phyloP scores from a whole-genome alignment of 2,113 vertebrate species.

The Numida meleagris region DNA sequence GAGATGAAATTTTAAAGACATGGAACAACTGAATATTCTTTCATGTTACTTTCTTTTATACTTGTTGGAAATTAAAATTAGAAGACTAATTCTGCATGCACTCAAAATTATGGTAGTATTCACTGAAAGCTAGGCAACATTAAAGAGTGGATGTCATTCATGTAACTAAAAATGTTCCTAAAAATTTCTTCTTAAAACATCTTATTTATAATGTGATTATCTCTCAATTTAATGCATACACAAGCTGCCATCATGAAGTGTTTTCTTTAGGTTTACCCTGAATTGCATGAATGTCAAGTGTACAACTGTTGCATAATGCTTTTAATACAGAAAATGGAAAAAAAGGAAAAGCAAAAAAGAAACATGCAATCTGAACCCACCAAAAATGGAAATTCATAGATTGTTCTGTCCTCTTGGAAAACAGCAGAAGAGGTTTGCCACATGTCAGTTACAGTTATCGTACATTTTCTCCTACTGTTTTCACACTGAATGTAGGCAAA shows the following conservation, averaged over 20 bases:
- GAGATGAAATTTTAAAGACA: neutral
- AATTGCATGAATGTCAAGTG: neutral
- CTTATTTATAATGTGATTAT: neutral
- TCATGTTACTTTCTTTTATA: neutral
- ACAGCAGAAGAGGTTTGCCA: conserved; percentile 37
- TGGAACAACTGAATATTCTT: neutral
- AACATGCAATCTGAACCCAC: neutral
- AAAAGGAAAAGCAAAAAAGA: neutral
- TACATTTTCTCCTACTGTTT: conserved; percentile 56
- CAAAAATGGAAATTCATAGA: conserved; percentile 29
- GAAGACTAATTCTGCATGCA: neutral
- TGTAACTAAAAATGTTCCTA: neutral
- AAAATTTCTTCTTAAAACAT: neutral
- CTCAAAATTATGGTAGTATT: neutral
- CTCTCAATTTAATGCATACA: neutral
- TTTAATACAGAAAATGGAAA: neutral
- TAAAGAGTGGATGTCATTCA: neutral
- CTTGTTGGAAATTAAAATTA: neutral
- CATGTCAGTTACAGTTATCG: conserved; percentile 68
- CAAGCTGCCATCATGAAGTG: neutral
- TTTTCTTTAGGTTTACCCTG: neutral
- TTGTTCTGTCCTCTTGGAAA: conserved; percentile 57
- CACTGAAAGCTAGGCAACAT: neutral
- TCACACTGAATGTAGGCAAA: conserved; percentile 54
- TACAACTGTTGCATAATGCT: neutral